Conservation (phyloP, 2,888 invertebrate genomes). For the Horisme vitalbata region DNA sequence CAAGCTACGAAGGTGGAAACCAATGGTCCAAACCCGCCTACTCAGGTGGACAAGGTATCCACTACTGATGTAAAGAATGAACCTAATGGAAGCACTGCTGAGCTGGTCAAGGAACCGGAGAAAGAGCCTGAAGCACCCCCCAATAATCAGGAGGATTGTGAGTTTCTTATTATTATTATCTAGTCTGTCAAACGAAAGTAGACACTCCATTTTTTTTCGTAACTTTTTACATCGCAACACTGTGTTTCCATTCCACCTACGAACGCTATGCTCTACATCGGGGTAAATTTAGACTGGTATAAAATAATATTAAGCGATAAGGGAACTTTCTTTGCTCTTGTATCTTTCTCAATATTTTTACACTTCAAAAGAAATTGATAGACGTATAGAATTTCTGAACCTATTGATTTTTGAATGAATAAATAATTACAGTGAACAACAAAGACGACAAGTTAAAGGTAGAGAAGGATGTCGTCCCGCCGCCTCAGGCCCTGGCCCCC, state of each 20-base stretch:
- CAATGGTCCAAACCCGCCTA: constrained; percentile 70
- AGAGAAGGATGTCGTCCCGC: constrained; percentile 6
- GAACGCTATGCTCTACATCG: too few species aligned
- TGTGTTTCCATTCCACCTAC: too few species aligned
- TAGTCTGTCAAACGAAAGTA: neutral
- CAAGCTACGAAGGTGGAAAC: constrained; percentile 55
- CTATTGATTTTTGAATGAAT: too few species aligned
- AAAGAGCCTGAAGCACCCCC: constrained; percentile 21
- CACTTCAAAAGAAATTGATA: too few species aligned
- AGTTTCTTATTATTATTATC: constrained; percentile 4
- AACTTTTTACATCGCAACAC: too few species aligned
- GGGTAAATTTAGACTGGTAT: too few species aligned
- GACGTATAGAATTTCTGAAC: too few species aligned
- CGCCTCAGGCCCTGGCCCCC: neutral
- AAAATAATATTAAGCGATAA: too few species aligned
- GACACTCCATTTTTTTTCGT: too few species aligned
- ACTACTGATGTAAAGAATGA: constrained; percentile 68
- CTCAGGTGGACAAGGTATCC: constrained; percentile 74
- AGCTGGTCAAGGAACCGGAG: constrained; percentile 54
- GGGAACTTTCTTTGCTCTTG: too few species aligned
- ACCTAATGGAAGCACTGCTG: constrained; percentile 51
- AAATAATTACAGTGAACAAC: constrained; percentile 16
- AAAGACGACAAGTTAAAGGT: constrained; percentile 27
- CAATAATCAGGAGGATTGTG: constrained; percentile 41
- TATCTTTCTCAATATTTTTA: too few species aligned